phyloP scores from a whole-genome alignment of 1,140 invertebrate genomes.

The Carcinoscorpius rotundicauda region DNA sequence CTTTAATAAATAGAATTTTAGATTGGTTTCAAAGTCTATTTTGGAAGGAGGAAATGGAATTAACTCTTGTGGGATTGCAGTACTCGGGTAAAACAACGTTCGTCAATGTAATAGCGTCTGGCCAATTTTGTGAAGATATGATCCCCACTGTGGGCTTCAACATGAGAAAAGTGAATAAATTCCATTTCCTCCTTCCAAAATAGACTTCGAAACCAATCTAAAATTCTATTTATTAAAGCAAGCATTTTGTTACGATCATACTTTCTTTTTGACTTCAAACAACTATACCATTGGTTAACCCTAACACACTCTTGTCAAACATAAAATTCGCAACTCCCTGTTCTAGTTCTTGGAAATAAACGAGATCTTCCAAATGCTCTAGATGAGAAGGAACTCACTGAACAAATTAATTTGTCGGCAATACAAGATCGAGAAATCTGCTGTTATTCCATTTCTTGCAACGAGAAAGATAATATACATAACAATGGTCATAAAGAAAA shows the following conservation, averaged over 20 bases:
- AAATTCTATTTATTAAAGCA: constrained; percentile 89
- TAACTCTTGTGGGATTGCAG: constrained; percentile 92
- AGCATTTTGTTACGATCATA: constrained; percentile 83
- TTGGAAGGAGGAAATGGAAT: constrained; percentile 99
- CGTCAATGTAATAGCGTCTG: constrained; percentile 97
- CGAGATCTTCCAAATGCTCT: constrained; percentile 90
- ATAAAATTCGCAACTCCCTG: constrained; percentile 56
- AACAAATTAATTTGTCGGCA: constrained; percentile 93
- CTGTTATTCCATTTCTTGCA: constrained; percentile 99
- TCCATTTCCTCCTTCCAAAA: constrained; percentile 99
- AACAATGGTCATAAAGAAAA: constrained; percentile 18
- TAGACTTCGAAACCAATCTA: constrained; percentile 98
- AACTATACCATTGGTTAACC: too few species aligned
- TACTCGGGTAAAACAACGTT: constrained; percentile 99
- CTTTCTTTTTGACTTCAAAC: too few species aligned
- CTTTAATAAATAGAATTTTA: constrained; percentile 77
- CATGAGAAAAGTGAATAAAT: constrained; percentile 97
- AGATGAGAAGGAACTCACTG: constrained; percentile 97
- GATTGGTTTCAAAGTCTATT: constrained; percentile 98
- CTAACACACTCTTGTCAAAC: too few species aligned
- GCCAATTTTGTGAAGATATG: constrained; percentile 99
- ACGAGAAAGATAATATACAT: constrained; percentile 98
- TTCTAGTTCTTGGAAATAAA: constrained; percentile 97
- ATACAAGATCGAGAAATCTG: constrained; percentile 99
- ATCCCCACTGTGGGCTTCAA: constrained; percentile 99